Conservation (phyloP, 2,888 invertebrate species). For the Aproaerema taeniolella region DNA sequence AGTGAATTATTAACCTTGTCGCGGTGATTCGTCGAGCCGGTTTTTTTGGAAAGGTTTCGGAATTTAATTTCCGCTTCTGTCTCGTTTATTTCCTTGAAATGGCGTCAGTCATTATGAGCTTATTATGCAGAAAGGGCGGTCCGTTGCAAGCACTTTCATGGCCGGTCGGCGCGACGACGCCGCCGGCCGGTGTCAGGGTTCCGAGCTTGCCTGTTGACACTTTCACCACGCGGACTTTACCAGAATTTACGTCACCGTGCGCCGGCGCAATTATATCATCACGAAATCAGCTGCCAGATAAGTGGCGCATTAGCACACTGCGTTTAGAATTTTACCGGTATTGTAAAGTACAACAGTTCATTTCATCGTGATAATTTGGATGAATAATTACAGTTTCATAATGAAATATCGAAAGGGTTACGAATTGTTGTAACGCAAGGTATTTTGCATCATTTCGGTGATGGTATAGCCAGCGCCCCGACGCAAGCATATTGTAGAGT, state of each 20-base stretch:
- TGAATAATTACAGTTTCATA: conserved; percentile 1
- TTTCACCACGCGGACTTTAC: conserved; percentile 58
- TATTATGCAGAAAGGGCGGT: too few species aligned
- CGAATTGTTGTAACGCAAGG: conserved; percentile 1
- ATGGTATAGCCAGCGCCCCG: background rate
- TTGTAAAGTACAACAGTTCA: too few species aligned
- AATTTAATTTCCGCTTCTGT: conserved; percentile 10
- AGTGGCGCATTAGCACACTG: conserved; percentile 28
- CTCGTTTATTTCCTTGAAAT: conserved; percentile 1
- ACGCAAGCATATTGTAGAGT: too few species aligned
- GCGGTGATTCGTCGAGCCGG: too few species aligned
- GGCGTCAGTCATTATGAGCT: background rate
- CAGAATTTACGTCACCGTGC: conserved; percentile 51
- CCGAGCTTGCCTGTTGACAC: conserved; percentile 49
- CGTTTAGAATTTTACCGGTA: background rate
- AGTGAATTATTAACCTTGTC: too few species aligned
- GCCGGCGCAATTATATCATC: conserved; percentile 60
- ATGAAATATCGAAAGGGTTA: background rate
- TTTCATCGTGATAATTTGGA: conserved; percentile 1
- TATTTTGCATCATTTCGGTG: conserved; percentile 5
- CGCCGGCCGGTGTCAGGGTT: conserved; percentile 39
- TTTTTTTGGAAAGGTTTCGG: conserved; percentile 16
- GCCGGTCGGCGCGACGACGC: background rate
- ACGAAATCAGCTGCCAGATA: conserved; percentile 54
- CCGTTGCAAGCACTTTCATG: conserved; percentile 2